These are phyloP conservation scores for Sebastes flavidus DNA, from an alignment of 2,797 vertebrate genomes.

Conservation along the genomic window DNA sequence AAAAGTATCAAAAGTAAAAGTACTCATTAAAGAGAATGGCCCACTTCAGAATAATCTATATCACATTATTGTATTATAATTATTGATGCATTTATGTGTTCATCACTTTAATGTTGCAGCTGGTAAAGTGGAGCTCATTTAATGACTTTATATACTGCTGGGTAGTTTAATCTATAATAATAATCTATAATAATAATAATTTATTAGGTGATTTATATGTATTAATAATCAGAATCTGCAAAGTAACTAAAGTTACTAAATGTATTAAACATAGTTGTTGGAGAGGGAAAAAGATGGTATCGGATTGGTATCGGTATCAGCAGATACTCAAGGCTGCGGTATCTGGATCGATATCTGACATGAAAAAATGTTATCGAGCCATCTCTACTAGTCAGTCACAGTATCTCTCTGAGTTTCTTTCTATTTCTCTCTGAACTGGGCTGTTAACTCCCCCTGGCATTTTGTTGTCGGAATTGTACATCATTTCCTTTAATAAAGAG, in stretches of 20 bases:
- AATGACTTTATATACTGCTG: not conserved
- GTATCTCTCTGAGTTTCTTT: not conserved
- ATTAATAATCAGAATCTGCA: not conserved
- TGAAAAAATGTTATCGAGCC: not conserved
- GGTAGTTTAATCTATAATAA: not conserved
- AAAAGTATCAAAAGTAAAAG: no score
- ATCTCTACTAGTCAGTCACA: not conserved
- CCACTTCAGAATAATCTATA: no score
- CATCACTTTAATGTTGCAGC: not conserved
- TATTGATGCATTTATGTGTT: not conserved
- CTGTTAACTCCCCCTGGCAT: not conserved
- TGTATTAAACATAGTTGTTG: not conserved
- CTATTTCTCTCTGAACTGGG: not conserved
- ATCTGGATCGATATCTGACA: not conserved
- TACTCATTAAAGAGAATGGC: no score
- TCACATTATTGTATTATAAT: no score
- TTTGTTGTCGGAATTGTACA: not conserved
- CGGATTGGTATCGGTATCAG: not conserved
- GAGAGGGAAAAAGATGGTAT: not conserved
- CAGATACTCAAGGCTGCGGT: no score
- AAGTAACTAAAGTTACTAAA: not conserved
- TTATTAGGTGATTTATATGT: accelerated
- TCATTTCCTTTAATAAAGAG: not conserved
- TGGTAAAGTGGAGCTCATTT: not conserved
- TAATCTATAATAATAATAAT: not conserved